A percentile compares a stretch with the other conserved stretches of the same genome.
phyloP scores from a whole-genome alignment of 2,113 vertebrate species.

The Trinectes maculatus region DNA sequence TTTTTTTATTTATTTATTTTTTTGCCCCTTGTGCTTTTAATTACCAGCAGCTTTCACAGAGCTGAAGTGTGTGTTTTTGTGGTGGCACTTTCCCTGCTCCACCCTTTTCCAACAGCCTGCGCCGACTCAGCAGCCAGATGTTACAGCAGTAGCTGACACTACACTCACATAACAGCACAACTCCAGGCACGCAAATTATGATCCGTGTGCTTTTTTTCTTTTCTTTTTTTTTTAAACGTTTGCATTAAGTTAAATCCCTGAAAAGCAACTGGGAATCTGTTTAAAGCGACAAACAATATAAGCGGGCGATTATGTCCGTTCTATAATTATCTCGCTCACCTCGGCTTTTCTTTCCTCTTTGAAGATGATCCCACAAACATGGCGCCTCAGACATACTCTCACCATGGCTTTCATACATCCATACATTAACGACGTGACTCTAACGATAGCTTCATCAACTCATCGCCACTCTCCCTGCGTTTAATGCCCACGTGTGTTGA shows the following conservation, averaged over 20 bases:
- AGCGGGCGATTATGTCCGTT: constrained; percentile 3
- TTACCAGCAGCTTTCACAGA: constrained; percentile 42
- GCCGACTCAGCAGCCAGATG: constrained; percentile 63
- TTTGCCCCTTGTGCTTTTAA: constrained; percentile 57
- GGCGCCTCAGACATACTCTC: no score
- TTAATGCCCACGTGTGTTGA: no score
- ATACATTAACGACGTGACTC: no score
- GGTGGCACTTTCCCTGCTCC: constrained; percentile 62
- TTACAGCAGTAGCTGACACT: constrained; percentile 34
- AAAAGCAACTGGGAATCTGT: background rate
- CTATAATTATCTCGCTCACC: constrained; percentile 19
- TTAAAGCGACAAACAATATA: background rate
- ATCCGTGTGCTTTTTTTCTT: background rate
- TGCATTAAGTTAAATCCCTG: constrained; percentile 11
- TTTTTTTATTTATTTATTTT: background rate
- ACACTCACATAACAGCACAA: background rate
- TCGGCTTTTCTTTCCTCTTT: constrained; percentile 59
- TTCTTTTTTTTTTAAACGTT: constrained; percentile 21
- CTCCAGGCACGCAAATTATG: background rate
- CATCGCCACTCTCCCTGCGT: no score
- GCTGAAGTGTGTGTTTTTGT: constrained; percentile 56
- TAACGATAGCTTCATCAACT: no score
- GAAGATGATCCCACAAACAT: no score
- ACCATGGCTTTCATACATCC: no score
- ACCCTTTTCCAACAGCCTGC: constrained; percentile 51